Percentiles rank a stretch among this genome's conserved stretches.
phyloP scores from a whole-genome alignment of 2,888 invertebrate species.

The Tuta absoluta region DNA sequence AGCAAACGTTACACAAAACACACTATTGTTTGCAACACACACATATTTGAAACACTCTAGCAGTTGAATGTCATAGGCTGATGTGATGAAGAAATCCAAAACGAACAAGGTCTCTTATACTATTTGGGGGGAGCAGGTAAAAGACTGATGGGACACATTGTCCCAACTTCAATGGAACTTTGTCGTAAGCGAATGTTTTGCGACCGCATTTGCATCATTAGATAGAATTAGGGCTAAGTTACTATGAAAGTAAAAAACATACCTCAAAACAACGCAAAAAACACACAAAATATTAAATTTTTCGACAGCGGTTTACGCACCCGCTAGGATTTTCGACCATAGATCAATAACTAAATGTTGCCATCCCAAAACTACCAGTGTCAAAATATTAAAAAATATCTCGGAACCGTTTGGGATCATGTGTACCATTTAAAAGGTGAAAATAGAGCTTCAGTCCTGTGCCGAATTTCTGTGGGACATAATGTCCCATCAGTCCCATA shows the following conservation, averaged over 20 bases:
- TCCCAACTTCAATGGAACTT: background rate
- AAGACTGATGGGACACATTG: background rate
- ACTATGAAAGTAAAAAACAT: background rate
- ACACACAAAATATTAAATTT: background rate
- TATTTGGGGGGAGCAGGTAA: background rate
- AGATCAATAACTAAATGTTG: background rate
- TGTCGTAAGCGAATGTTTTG: background rate
- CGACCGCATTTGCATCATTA: background rate
- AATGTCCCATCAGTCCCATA: background rate
- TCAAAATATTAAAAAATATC: background rate
- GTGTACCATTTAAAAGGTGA: slow-evolving; percentile 1
- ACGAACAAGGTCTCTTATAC: no score
- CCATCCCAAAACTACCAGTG: background rate
- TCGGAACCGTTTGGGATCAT: background rate
- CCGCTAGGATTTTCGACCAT: background rate
- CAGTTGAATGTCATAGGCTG: no score
- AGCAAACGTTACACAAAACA: no score
- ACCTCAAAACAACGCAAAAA: slow-evolving; percentile 2
- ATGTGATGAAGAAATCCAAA: no score
- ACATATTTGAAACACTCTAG: no score
- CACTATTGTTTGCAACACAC: no score
- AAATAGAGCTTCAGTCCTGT: slow-evolving; percentile 4
- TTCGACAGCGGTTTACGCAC: background rate
- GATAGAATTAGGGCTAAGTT: background rate
- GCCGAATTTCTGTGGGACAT: slow-evolving; percentile 2